A percentile compares a stretch with the other conserved stretches of the same genome.
Evolutionary conservation across 2,113 vertebrate species (phyloP).

Genomic region (Neogale vison): DNA sequence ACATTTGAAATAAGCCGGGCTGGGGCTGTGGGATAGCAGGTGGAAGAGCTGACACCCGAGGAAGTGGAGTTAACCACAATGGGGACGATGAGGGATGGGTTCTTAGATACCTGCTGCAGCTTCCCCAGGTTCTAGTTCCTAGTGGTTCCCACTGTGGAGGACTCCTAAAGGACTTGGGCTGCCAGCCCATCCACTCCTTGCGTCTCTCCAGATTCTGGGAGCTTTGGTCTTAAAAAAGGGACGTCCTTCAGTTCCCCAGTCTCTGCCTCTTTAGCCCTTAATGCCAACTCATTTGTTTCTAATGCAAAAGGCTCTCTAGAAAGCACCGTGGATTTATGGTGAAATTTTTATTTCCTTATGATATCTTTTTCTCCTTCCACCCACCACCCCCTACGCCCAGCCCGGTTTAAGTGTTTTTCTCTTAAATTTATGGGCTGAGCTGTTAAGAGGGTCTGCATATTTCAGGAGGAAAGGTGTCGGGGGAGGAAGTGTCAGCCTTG

Average conservation of each 20-base stretch:
- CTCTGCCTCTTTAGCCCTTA: not conserved
- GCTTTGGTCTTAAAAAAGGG: not conserved
- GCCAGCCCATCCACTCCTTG: not conserved
- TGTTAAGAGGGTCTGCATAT: constrained; percentile 47
- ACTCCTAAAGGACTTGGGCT: not conserved
- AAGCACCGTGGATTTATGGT: constrained; percentile 73
- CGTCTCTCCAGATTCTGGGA: not conserved
- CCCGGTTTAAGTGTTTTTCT: constrained; percentile 24
- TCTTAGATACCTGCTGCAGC: rapidly evolving
- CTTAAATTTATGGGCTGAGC: constrained; percentile 55
- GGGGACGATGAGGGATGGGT: rapidly evolving
- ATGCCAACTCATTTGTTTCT: constrained; percentile 59
- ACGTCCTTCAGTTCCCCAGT: not conserved
- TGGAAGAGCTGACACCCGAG: not conserved
- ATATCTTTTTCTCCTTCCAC: constrained; percentile 8
- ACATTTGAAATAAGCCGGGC: not conserved
- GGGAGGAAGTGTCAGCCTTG: constrained; percentile 57
- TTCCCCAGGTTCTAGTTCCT: not conserved
- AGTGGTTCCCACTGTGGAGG: not conserved
- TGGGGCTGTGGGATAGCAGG: rapidly evolving
- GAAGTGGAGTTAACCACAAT: not conserved
- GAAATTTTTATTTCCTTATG: constrained; percentile 58
- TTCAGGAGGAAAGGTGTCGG: constrained; percentile 22
- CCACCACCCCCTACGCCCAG: not conserved
- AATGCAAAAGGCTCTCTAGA: constrained; percentile 53